Evolutionary conservation across 2,797 vertebrate species (phyloP).

Genomic region (Gymnodraco acuticeps): DNA sequence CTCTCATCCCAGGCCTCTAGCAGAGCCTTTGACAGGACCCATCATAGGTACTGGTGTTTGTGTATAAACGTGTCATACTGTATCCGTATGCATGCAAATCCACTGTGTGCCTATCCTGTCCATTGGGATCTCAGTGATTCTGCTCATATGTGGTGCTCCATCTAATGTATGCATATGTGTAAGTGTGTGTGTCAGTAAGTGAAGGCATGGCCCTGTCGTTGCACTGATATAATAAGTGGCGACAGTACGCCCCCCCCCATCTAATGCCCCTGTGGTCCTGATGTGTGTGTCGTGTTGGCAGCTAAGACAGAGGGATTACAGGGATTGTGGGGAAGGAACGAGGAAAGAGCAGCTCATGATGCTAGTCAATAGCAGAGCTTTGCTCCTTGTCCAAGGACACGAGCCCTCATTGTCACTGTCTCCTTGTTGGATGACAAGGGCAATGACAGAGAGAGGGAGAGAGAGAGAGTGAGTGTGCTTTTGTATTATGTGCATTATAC

Average conservation of each 20-base stretch:
- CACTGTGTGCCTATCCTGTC: conserved; percentile 14
- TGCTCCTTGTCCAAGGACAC: conserved; percentile 78
- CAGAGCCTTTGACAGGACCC: conserved; percentile 53
- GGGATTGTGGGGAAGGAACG: conserved; percentile 73
- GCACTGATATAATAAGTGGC: conserved; percentile 76
- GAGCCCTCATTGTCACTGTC: conserved; percentile 69
- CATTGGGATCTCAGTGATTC: conserved; percentile 11
- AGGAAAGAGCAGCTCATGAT: conserved; percentile 80
- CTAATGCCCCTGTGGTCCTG: conserved; percentile 70
- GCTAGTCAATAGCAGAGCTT: conserved; percentile 79
- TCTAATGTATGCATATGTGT: conserved; percentile 34
- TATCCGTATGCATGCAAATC: conserved; percentile 23
- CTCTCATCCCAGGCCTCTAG: conserved; percentile 59
- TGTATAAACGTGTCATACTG: conserved; percentile 35
- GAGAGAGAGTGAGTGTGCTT: conserved; percentile 9
- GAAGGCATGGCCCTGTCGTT: conserved; percentile 59
- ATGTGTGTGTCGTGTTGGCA: conserved; percentile 75
- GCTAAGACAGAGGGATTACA: conserved; percentile 80
- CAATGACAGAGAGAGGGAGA: conserved; percentile 33
- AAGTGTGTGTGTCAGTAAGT: conserved; percentile 42
- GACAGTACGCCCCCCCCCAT: conserved; percentile 66
- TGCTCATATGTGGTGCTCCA: conserved; percentile 30
- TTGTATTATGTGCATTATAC: conserved; percentile 11
- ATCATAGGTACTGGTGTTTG: conserved; percentile 28
- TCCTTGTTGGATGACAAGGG: conserved; percentile 75